phyloP scores from a whole-genome alignment of 2,797 vertebrate species.

The Parauchenoglanis ngamensis region DNA sequence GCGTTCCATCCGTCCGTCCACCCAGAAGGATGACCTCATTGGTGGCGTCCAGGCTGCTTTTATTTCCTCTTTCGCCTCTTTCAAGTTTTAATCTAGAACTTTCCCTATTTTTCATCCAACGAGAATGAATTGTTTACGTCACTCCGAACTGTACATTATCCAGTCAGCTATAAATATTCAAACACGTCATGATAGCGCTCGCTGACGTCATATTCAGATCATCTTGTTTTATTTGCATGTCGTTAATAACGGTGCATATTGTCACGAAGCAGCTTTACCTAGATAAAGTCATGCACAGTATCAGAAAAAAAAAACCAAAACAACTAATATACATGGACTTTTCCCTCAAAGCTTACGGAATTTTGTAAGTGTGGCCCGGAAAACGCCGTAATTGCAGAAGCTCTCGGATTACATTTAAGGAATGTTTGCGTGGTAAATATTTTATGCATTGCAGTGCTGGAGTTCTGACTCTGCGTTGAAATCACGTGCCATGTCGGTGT shows the following conservation, averaged over 20 bases:
- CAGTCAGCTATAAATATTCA: background rate
- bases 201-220: background rate
- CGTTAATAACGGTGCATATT: too few species aligned
- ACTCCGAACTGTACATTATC: background rate
- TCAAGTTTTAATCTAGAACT: background rate
- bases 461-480: background rate
- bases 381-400: background rate
- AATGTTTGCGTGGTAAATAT: background rate
- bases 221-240: background rate
- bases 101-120: background rate
- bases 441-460: background rate
- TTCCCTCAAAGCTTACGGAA: background rate
- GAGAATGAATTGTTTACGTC: background rate
- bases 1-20: background rate
- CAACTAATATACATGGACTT: background rate
- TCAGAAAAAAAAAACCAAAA: background rate
- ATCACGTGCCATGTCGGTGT: background rate
- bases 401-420: background rate
- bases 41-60: background rate
- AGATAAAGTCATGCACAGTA: background rate
- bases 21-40: constrained; percentile 6
- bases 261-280: background rate
- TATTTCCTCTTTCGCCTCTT: background rate
- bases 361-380: background rate
- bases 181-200: background rate